Conservation (phyloP, 2,797 vertebrate species). For the Sebastes hubbsi region DNA sequence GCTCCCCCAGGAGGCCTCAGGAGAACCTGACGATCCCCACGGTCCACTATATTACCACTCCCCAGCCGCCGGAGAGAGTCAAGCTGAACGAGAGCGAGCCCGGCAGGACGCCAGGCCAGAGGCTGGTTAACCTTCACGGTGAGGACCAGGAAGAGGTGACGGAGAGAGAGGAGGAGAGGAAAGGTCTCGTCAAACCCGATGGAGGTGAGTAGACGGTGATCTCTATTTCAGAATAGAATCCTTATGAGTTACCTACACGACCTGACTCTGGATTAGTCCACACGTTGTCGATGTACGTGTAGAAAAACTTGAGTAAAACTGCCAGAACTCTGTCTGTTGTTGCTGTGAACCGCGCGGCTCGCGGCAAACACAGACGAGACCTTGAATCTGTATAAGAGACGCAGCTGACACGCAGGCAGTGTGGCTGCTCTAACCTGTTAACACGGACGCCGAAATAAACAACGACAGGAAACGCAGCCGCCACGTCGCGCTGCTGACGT, state of each 20-base stretch:
- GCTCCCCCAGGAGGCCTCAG: background rate
- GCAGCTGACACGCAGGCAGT: too few relatives aligned
- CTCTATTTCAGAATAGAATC: background rate
- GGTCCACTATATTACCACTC: constrained; percentile 71
- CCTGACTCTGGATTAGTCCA: background rate
- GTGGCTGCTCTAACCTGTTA: too few relatives aligned
- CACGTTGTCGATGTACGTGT: background rate
- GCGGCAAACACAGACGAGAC: too few relatives aligned
- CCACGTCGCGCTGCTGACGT: too few relatives aligned
- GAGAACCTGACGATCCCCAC: constrained; percentile 62
- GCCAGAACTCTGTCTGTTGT: too few relatives aligned
- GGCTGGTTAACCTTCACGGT: constrained; percentile 49
- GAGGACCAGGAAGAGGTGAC: constrained; percentile 63
- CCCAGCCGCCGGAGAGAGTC: constrained; percentile 44
- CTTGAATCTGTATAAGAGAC: too few relatives aligned
- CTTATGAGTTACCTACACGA: background rate
- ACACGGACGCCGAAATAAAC: too few relatives aligned
- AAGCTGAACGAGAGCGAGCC: constrained; percentile 55
- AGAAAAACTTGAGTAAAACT: too few relatives aligned
- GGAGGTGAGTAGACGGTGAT: constrained; percentile 68
- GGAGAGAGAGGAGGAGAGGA: constrained; percentile 47
- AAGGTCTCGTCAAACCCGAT: constrained; percentile 67
- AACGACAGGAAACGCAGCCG: too few relatives aligned
- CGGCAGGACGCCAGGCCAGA: constrained; percentile 63
- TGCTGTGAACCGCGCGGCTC: too few relatives aligned